Percentiles rank a stretch among this genome's conserved stretches.
These are phyloP conservation scores for Suricata suricatta DNA, from an alignment of 2,113 vertebrate species.

Conservation along the genomic window DNA sequence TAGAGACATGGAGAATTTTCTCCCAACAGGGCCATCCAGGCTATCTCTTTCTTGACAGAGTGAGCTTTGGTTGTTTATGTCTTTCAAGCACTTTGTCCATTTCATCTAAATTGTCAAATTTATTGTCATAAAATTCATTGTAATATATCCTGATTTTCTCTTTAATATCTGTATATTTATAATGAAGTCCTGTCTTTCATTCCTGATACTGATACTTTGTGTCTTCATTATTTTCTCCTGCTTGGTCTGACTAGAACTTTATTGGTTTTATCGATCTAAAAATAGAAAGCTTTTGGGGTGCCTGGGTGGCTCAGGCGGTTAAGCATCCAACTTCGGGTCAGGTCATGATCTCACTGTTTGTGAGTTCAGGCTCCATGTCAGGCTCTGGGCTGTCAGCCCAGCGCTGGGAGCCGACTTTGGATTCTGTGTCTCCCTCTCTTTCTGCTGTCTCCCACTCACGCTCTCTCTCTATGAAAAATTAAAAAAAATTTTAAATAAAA, in stretches of 20 bases:
- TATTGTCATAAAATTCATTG: background rate
- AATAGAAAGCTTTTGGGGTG: background rate
- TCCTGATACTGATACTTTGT: background rate
- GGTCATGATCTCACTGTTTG: no score
- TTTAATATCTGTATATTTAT: background rate
- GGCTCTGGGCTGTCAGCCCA: no score
- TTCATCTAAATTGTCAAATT: background rate
- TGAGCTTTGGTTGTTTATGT: background rate
- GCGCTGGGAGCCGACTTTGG: no score
- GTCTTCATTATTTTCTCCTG: background rate
- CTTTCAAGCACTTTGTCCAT: background rate
- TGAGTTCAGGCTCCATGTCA: no score
- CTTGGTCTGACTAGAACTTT: background rate
- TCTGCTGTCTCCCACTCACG: no score
- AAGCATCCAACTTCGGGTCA: no score
- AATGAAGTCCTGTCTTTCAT: background rate
- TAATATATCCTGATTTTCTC: background rate
- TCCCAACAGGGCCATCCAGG: background rate
- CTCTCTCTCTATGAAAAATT: no score
- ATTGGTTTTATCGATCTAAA: background rate
- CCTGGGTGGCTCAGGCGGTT: no score
- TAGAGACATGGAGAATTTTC: background rate
- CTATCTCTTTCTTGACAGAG: background rate
- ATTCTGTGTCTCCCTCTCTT: no score
- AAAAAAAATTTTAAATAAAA: no score